Base-by-base conservation (phyloP, 2,113 vertebrate species). In the Triplophysa rosa region DNA sequence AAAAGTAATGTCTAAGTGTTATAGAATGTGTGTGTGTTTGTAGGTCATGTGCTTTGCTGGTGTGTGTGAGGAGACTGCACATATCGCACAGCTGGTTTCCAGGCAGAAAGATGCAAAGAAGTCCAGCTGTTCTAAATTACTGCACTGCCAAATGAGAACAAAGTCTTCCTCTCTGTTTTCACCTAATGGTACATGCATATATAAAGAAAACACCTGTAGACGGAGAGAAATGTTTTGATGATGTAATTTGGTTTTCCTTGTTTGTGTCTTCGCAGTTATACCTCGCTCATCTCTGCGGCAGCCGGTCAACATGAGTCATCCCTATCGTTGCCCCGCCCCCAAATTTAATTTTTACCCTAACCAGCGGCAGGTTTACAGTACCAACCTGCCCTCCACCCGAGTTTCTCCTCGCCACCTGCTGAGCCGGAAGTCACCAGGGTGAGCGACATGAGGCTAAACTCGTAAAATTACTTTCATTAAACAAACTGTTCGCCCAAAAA, bases 51-150 rank as follows among this genome's bases (percentile, higher is more conserved):
- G 96, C 89, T 92, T 95, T 68, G 96, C 95, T 16, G 87, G 92
- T 45, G 88, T 93, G 26, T 95, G 93, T 83, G 78, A 88, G 52
- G 95, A 97, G 83, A 98, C 95, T 0, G 90, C 90, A 45, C 91
- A 93, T 79, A 94, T 98, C 33, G 94, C 97, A 73, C 93, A 96
- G 78, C 88, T 98, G 64, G 95, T 98, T 74, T 93, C 96, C 26
- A 90, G 88, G 19, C 96, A 98, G 89, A 94, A 90, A 82, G 92
- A 82, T 83, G 90, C 92, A 11, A 98, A 97, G 87, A 97, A 91
- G 87, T 85, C 86, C 0, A 93, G 94, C 17, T 66, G 40, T 14
- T 90, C 90, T 23, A 89, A 93, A 8, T 82, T 96, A 19, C 92
- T 96, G 77, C 97, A 95, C 85, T 97, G 93, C 89, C 94, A 88